phyloP scores from a whole-genome alignment of 1,140 invertebrate genomes.

The Ceratina japonica region DNA sequence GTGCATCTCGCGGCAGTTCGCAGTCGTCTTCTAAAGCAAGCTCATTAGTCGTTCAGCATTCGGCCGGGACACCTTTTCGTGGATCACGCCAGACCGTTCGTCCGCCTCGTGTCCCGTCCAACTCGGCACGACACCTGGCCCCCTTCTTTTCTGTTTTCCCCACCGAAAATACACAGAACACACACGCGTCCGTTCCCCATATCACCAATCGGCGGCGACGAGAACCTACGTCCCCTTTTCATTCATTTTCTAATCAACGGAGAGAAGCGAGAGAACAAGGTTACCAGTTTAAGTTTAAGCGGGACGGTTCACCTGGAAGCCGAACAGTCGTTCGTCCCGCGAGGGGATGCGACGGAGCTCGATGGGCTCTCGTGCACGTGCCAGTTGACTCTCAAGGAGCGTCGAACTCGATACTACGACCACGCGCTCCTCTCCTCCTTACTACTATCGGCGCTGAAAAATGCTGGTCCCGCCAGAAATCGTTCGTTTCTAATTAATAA shows the following conservation, averaged over 20 bases:
- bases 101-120: neutral
- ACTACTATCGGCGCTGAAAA: neutral
- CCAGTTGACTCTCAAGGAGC: constrained; percentile 38
- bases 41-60: constrained; percentile 66
- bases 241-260: neutral
- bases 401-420: constrained; percentile 37
- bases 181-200: too few species aligned
- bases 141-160: neutral
- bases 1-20: constrained; percentile 71
- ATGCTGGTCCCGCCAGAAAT: neutral
- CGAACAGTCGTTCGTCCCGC: neutral
- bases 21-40: constrained; percentile 69
- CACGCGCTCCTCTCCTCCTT: constrained; percentile 18
- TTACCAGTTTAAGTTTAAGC: neutral
- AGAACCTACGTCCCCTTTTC: too few species aligned
- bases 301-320: too few species aligned
- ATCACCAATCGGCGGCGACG: too few species aligned
- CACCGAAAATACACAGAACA: too few species aligned
- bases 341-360: constrained; percentile 25
- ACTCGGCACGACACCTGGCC: too few species aligned
- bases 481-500: too few species aligned
- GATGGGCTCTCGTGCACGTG: constrained; percentile 49
- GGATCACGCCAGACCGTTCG: neutral
- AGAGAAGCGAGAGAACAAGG: neutral
- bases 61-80: constrained; percentile 55